Conservation (phyloP, 2,113 vertebrate species). For the Salminus brasiliensis region DNA sequence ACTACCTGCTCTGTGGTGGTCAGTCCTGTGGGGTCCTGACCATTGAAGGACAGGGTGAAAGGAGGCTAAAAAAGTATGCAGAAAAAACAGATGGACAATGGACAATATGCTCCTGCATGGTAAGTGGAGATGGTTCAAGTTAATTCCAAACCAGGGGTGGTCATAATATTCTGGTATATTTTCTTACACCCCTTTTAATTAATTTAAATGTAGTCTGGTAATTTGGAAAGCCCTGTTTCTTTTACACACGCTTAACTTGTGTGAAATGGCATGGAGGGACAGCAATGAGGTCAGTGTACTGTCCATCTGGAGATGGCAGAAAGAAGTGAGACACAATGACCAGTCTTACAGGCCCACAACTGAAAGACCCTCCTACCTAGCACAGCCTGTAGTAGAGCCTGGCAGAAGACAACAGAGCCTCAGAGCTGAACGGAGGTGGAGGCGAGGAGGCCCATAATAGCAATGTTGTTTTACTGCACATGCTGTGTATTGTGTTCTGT, state of each 20-base stretch:
- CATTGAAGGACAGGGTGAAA: no score
- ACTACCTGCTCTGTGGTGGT: no score
- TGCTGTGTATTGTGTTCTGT: constrained; percentile 73
- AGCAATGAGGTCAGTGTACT: constrained; percentile 13
- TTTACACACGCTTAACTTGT: neutral
- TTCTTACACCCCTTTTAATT: no score
- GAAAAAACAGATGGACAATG: no score
- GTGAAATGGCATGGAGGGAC: constrained; percentile 20
- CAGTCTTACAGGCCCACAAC: constrained; percentile 11
- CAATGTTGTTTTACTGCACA: constrained; percentile 73
- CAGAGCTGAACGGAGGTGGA: constrained; percentile 47
- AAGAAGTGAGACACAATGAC: constrained; percentile 31
- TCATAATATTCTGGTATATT: no score
- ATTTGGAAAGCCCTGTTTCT: no score
- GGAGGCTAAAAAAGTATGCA: no score
- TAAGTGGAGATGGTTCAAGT: no score
- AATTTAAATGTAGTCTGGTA: no score
- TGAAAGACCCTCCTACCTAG: constrained; percentile 44
- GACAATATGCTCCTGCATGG: no score
- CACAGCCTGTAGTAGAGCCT: constrained; percentile 31
- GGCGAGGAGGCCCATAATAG: constrained; percentile 58
- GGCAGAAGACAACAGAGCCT: constrained; percentile 39
- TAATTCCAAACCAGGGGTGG: no score
- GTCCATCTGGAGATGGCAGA: constrained; percentile 4
- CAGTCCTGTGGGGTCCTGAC: no score